Base-by-base conservation (phyloP, 2,888 invertebrate genomes). In the Axea sp. region DNA sequence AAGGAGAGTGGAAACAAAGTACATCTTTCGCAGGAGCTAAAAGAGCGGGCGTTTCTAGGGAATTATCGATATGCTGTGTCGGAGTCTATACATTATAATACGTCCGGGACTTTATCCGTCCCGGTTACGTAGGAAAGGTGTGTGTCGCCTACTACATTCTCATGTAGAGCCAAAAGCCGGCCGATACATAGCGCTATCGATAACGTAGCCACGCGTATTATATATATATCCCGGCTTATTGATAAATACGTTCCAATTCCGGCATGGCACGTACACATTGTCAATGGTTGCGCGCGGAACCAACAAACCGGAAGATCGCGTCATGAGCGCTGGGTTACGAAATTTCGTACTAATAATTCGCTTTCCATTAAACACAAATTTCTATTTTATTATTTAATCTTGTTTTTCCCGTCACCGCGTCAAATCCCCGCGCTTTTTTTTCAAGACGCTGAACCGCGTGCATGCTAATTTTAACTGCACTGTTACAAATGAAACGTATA, bases 241-340 rank as follows among this genome's bases (percentile, higher is more conserved):
- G 79, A 80, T 80, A 78, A 82, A 80, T 75, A 80, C 76, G 77
- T 75, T 73, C 72, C 49, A 64, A 51, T 75, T 75, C 75, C 31
- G 51, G 37, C 24, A 33, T 41, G 39, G 35, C 53, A 49, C 39
- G 41, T 14, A 39, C 19, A 55, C 39, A 55, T 28, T 41, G 55
- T 55, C 17, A 30, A 24, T 11, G 30, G 7, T n/a, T n/a, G n/a
- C 12, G 22, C 14, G 6, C 17, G 51, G 57, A 43, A 33, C 59
- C 45, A 31, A 17, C 59, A 45, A 59, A 33, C 43, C 33, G 59
- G 45, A 43, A 59, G 45, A 45, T 33, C 35, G 26, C 35, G 15
- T 43, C 59, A n/a, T n/a, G n/a, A n/a, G n/a, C n/a, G n/a, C n/a
- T n/a, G n/a, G n/a, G n/a, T n/a, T n/a, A n/a, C n/a, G n/a, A n/a